phyloP scores from a whole-genome alignment of 2,888 invertebrate species.

The Trilocha varians region DNA sequence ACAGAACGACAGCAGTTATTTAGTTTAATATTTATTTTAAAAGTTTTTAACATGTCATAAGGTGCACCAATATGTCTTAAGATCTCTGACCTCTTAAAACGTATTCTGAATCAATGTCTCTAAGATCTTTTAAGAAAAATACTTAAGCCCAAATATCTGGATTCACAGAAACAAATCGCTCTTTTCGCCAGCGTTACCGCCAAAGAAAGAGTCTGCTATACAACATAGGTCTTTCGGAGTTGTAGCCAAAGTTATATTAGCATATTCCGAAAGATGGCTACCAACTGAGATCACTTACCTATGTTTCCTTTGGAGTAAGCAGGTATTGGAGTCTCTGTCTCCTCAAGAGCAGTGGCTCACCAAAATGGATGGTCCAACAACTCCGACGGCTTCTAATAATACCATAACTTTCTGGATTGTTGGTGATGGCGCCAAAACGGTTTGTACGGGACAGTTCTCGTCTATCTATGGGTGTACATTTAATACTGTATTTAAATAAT shows the following conservation, averaged over 20 bases:
- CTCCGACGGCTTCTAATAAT: constrained; percentile 18
- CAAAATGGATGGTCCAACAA: constrained; percentile 22
- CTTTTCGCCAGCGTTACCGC: constrained; percentile 72
- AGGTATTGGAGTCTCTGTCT: constrained; percentile 14
- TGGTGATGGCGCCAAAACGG: constrained; percentile 30
- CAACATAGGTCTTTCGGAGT: constrained; percentile 75
- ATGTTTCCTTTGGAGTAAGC: constrained; percentile 51
- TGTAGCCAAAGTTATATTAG: constrained; percentile 78
- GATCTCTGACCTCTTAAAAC: no score
- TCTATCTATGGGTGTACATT: no score
- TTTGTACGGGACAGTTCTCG: no score
- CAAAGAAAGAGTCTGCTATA: constrained; percentile 66
- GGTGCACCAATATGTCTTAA: no score
- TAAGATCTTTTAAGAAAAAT: no score
- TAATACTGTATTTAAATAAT: no score
- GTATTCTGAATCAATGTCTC: no score
- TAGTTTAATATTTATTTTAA: no score
- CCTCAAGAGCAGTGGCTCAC: constrained; percentile 22
- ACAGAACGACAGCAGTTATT: no score
- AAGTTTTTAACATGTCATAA: no score
- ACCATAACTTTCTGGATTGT: constrained; percentile 31
- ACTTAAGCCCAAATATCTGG: no score
- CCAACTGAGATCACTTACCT: constrained; percentile 24
- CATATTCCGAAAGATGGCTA: constrained; percentile 79
- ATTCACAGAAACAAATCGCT: constrained; percentile 65